Evolutionary conservation across 37 sponge, comb jelly and placozoan genomes (phyloP), one percentile per base, ranked within the genome.

Genomic region (Mnemiopsis leidyi): DNA sequence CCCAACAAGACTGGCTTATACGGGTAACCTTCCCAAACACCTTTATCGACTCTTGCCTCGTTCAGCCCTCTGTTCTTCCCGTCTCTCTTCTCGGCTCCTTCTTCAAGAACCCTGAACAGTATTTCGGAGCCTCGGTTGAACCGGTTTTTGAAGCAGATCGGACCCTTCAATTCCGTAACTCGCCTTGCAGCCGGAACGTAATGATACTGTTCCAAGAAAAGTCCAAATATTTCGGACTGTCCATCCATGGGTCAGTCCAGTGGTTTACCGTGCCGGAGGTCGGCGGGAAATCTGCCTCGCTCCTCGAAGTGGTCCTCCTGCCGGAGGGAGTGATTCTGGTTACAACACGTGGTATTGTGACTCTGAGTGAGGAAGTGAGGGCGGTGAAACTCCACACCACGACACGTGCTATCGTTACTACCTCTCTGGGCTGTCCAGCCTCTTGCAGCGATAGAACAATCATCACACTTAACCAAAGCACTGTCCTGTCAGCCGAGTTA

Each of bases 301-400:
- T 85, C 7, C n/a, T 85, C 26, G 90, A 85, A 1, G 61, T 33
- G 28, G 18, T 85, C 0, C 61, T 85, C 0, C 90, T 85, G 32
- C 90, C 90, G 3, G 25, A n/a, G 13, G 48, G 48, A 0, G 61
- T 85, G 39, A 40, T 85, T 1, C 30, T 85, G 25, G 61, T 85
- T 0, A 85, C 90, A n/a, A 25, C 90, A 40, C 30, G 40, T 28
- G 90, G 61, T 26, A 5, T 85, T 23, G 48, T 85, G 29, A 85
- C 90, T 37, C 13, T 85, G 24, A 39, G 38, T 2, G 61, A 85
- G 90, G 1, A 2, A 9, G 90, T 39, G 2, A 25, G 0, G 39
- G 30, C 35, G 20, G 35, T 1, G 5, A 33, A 77, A 21, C 18
- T 16, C 18, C 20, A 31, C 35, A 28, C 36, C 79, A 32, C 35